A percentile compares a stretch with the other conserved stretches of the same genome.
phyloP scores from a whole-genome alignment of 92 coral and sea anemone species.

The Desmophyllum pertusum region DNA sequence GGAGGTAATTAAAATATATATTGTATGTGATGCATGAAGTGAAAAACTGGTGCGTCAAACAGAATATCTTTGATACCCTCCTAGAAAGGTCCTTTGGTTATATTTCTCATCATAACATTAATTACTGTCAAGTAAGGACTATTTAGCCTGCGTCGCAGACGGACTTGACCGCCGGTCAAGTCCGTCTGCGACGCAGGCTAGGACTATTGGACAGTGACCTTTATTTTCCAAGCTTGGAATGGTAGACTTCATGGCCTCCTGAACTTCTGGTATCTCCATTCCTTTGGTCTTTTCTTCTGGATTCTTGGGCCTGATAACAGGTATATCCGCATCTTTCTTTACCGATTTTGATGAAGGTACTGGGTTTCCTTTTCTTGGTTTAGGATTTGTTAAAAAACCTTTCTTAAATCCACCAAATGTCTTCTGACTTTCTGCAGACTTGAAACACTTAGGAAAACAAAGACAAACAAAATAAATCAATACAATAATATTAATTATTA shows the following conservation, averaged over 20 bases:
- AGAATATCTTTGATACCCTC: no score
- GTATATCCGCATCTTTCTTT: slow-evolving; percentile 45
- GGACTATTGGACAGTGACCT: no score
- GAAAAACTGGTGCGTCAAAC: no score
- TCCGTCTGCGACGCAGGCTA: no score
- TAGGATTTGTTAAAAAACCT: slow-evolving; percentile 73
- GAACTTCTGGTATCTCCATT: slow-evolving; percentile 76
- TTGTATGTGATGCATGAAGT: no score
- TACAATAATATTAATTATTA: no score
- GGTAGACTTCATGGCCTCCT: slow-evolving; percentile 80
- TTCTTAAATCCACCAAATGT: slow-evolving; percentile 90
- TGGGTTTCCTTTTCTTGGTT: slow-evolving; percentile 28
- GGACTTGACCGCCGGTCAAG: no score
- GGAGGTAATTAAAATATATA: no score
- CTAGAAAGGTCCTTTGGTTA: no score
- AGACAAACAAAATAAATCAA: no score
- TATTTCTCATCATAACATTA: neutral
- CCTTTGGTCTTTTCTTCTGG: slow-evolving; percentile 39
- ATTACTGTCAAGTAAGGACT: no score
- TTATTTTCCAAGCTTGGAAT: slow-evolving; percentile 65
- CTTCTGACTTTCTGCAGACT: slow-evolving; percentile 27
- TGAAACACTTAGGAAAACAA: slow-evolving; percentile 1
- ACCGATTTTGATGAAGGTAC: neutral
- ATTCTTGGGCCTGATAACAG: slow-evolving; percentile 60
- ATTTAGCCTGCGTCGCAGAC: no score